These are phyloP conservation scores for Proteles cristata DNA, from an alignment of 2,113 vertebrate genomes.

Conservation along the genomic window DNA sequence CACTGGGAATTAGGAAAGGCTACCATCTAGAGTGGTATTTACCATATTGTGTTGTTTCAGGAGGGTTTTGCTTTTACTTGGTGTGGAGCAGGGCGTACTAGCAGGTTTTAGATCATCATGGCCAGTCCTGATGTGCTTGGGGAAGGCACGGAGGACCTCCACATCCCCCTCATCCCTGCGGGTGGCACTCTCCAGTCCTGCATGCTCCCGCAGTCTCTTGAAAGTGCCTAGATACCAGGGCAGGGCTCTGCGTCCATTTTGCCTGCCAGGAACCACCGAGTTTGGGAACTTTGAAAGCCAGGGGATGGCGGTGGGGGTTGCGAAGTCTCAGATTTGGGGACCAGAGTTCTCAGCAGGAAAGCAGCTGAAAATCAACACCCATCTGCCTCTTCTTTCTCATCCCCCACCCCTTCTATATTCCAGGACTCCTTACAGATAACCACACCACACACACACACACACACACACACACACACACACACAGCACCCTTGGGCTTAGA, in stretches of 20 bases:
- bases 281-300: constrained; percentile 84
- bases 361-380: constrained; percentile 71
- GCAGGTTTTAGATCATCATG: neutral
- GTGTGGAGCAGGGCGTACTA: neutral
- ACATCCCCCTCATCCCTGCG: neutral
- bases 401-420: neutral
- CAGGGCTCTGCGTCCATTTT: constrained; percentile 52
- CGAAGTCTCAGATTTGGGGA: constrained; percentile 62
- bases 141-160: neutral
- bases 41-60: neutral
- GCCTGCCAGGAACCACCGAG: constrained; percentile 50
- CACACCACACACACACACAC: neutral
- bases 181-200: constrained; percentile 22
- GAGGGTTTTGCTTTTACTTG: neutral
- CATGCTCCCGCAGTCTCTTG: constrained; percentile 42
- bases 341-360: constrained; percentile 71
- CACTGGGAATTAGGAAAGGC: neutral
- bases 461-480: neutral
- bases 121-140: neutral
- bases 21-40: neutral
- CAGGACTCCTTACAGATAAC: constrained; percentile 33
- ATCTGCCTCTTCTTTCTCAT: constrained; percentile 44
- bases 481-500: neutral
- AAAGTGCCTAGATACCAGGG: constrained; percentile 45
- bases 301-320: constrained; percentile 27